Evolutionary conservation across 2,113 vertebrate genomes (phyloP).

Genomic region (Pogona vitticeps): DNA sequence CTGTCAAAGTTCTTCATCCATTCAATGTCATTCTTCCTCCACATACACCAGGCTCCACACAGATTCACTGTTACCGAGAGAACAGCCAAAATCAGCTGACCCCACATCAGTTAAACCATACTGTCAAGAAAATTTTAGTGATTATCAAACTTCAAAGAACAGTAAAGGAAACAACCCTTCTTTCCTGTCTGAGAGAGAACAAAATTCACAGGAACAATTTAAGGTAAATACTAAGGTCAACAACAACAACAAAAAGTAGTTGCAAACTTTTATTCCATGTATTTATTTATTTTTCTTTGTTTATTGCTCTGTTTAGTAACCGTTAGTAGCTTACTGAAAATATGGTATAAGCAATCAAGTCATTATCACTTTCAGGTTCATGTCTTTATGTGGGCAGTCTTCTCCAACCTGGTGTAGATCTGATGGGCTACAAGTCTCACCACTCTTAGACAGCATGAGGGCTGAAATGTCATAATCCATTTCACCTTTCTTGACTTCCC

Average conservation of each 20-base stretch:
- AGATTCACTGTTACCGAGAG: constrained; percentile 38
- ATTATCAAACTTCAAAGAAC: neutral
- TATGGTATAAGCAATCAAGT: neutral
- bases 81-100: neutral
- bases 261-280: neutral
- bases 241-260: neutral
- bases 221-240: constrained; percentile 61
- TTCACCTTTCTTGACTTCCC: neutral
- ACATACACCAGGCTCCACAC: constrained; percentile 18
- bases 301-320: neutral
- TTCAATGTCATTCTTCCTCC: neutral
- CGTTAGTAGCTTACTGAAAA: neutral
- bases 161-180: neutral
- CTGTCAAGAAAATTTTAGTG: constrained; percentile 5
- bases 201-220: rapidly evolving
- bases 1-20: constrained; percentile 38
- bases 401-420: neutral
- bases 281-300: neutral
- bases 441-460: neutral
- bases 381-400: neutral
- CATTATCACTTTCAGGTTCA: neutral
- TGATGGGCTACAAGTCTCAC: neutral
- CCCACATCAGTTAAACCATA: neutral
- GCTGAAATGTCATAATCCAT: neutral
- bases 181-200: neutral